These are phyloP conservation scores for Drosophila nannoptera DNA, from an alignment of 1,140 invertebrate genomes.

Conservation along the genomic window DNA sequence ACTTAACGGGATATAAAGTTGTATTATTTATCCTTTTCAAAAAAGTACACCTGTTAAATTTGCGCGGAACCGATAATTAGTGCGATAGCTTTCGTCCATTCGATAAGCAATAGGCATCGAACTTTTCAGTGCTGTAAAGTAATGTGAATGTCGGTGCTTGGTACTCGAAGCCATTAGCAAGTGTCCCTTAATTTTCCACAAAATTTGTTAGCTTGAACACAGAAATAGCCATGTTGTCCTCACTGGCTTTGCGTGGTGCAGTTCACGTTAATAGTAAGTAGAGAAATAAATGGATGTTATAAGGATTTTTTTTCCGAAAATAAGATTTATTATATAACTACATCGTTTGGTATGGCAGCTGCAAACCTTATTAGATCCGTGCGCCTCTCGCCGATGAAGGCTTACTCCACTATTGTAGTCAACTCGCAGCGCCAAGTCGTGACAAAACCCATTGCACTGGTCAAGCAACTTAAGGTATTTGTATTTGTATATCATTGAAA, in stretches of 20 bases:
- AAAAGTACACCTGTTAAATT: neutral
- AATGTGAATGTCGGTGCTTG: slow-evolving; percentile 10
- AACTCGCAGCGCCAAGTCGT: slow-evolving; percentile 49
- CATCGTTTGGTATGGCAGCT: slow-evolving; percentile 39
- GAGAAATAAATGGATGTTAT: neutral
- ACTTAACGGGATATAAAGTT: too few species aligned
- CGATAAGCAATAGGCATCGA: slow-evolving; percentile 14
- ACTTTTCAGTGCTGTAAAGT: slow-evolving; percentile 47
- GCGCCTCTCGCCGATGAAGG: slow-evolving; percentile 62
- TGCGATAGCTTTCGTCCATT: neutral
- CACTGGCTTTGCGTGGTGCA: slow-evolving; percentile 53
- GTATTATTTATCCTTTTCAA: neutral
- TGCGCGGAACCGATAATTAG: slow-evolving; percentile 24
- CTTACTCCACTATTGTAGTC: slow-evolving; percentile 62
- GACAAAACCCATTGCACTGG: slow-evolving; percentile 47
- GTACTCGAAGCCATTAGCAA: slow-evolving; percentile 33
- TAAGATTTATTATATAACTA: slow-evolving; percentile 62
- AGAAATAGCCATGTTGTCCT: slow-evolving; percentile 48
- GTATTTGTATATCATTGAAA: too few species aligned
- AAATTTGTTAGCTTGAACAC: slow-evolving; percentile 31
- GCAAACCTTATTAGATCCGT: slow-evolving; percentile 55
- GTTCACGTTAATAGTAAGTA: slow-evolving; percentile 56
- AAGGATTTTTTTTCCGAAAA: neutral
- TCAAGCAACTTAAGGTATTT: slow-evolving; percentile 56
- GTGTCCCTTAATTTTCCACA: slow-evolving; percentile 34